These are phyloP conservation scores for Drosophila varians DNA, from an alignment of 1,140 invertebrate species.

Conservation along the genomic window DNA sequence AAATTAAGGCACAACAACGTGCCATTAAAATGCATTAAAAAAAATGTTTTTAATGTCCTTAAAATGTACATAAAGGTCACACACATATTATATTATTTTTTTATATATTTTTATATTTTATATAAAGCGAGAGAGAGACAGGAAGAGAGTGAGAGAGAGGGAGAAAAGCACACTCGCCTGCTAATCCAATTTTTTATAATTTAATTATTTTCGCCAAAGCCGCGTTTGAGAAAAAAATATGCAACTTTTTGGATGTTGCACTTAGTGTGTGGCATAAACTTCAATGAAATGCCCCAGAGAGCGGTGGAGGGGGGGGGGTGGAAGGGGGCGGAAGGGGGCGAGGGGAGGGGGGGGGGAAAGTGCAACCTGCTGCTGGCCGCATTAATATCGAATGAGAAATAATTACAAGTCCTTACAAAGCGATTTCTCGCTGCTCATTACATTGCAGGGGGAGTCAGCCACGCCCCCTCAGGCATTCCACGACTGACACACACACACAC, in stretches of 20 bases:
- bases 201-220: constrained; percentile 68
- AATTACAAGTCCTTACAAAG: constrained; percentile 47
- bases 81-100: background rate
- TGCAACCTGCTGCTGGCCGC: constrained; percentile 27
- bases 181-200: constrained; percentile 77
- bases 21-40: constrained; percentile 75
- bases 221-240: constrained; percentile 39
- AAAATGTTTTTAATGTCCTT: constrained; percentile 54
- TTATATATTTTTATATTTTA: constrained; percentile 18
- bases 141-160: too few species aligned
- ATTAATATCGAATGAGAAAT: constrained; percentile 56
- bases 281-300: too few species aligned
- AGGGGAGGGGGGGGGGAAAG: constrained; percentile 4
- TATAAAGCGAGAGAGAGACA: too few species aligned
- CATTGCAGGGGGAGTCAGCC: constrained; percentile 3
- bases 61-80: constrained; percentile 15
- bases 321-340: too few species aligned
- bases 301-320: too few species aligned
- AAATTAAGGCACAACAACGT: constrained; percentile 67
- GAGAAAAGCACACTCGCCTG: constrained; percentile 19
- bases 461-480: too few species aligned
- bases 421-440: constrained; percentile 50
- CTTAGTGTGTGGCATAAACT: constrained; percentile 52
- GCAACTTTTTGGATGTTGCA: constrained; percentile 51
- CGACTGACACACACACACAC: constrained; percentile 1